Evolutionary conservation across 2,797 vertebrate species (phyloP).

Genomic region (Macroramphosus scolopax): DNA sequence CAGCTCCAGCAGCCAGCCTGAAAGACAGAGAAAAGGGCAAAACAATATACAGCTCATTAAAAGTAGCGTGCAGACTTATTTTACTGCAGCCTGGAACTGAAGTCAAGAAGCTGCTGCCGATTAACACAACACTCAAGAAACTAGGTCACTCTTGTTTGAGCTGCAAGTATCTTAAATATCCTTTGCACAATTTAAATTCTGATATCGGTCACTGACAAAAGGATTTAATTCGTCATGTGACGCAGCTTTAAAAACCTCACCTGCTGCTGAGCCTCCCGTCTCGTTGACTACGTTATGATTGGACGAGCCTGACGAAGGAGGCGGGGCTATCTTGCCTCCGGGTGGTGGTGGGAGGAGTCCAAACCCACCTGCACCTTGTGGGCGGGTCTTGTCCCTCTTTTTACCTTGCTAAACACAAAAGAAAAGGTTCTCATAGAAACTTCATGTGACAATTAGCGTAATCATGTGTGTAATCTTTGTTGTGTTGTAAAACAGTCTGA

Average conservation of each 20-base stretch:
- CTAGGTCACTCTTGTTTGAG: constrained; percentile 4
- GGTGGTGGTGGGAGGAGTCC: constrained; percentile 90
- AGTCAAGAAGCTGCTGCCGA: too few relatives aligned
- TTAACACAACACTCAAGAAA: constrained; percentile 7
- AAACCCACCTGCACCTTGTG: constrained; percentile 77
- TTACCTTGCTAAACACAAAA: constrained; percentile 77
- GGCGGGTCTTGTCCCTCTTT: constrained; percentile 86
- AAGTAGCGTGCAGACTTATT: constrained; percentile 9
- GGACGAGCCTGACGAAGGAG: constrained; percentile 58
- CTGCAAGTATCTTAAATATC: too few relatives aligned
- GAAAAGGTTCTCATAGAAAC: too few relatives aligned
- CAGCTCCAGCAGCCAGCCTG: constrained; percentile 86
- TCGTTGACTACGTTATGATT: constrained; percentile 70
- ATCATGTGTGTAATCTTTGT: too few relatives aligned
- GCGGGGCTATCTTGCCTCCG: constrained; percentile 83
- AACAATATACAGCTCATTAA: background rate
- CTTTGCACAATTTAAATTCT: too few relatives aligned
- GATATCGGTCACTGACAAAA: too few relatives aligned
- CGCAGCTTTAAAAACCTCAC: constrained; percentile 33
- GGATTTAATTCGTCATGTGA: too few relatives aligned
- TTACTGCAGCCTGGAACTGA: constrained; percentile 4
- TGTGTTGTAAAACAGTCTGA: too few relatives aligned
- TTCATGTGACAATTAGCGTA: too few relatives aligned
- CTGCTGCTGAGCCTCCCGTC: constrained; percentile 47
- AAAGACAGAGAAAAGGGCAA: too few relatives aligned